These are phyloP conservation scores for Arizona elegans DNA, from an alignment of 2,113 vertebrate species.

Conservation along the genomic window DNA sequence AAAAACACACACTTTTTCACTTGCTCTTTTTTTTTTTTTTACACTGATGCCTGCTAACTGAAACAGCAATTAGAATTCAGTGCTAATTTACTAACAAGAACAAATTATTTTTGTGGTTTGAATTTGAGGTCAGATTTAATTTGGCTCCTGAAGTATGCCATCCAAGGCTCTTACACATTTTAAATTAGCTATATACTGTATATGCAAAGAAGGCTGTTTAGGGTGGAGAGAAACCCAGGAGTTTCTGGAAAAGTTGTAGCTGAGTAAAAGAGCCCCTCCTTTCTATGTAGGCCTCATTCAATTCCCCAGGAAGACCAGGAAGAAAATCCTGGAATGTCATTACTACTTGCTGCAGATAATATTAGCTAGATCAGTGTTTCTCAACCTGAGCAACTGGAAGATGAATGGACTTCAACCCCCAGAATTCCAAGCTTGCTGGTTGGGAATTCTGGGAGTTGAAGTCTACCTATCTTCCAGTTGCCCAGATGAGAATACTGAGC, in stretches of 20 bases:
- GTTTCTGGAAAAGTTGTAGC: background rate
- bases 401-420: background rate
- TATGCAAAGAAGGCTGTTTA: background rate
- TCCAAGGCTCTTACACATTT: background rate
- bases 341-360: background rate
- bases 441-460: too few species aligned
- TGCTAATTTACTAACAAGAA: slow-evolving; percentile 6
- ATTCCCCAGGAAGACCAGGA: background rate
- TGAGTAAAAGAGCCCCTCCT: background rate
- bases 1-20: slow-evolving; percentile 1
- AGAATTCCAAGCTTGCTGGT: too few species aligned
- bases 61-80: slow-evolving; percentile 8
- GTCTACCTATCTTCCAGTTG: too few species aligned
- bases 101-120: background rate
- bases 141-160: background rate
- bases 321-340: background rate
- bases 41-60: slow-evolving; percentile 2
- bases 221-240: background rate
- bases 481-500: too few species aligned
- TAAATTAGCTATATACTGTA: background rate
- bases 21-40: background rate
- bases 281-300: background rate
- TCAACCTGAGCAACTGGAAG: background rate
- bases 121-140: background rate
- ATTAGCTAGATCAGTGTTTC: background rate